Conservation (phyloP, 1,140 invertebrate species). For the Drosophila hydei region DNA sequence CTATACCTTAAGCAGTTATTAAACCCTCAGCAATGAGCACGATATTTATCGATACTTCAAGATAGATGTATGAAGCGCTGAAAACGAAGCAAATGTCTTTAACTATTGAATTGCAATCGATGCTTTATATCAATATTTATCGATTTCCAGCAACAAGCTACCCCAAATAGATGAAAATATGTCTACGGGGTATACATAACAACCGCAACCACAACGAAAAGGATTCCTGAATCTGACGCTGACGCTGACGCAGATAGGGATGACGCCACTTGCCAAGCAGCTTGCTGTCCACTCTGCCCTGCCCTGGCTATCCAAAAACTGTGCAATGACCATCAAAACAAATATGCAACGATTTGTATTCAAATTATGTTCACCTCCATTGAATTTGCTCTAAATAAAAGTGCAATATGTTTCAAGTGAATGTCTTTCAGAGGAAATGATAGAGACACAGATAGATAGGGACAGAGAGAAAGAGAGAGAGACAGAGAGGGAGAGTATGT, state of each 20-base stretch:
- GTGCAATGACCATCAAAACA: slow-evolving; percentile 40
- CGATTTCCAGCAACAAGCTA: not conserved
- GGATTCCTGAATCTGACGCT: not conserved
- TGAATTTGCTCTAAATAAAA: slow-evolving; percentile 4
- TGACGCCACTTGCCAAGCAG: slow-evolving; percentile 33
- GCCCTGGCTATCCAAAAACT: slow-evolving; percentile 6
- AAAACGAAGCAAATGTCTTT: no score
- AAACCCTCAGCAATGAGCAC: no score
- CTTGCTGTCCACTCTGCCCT: slow-evolving; percentile 3
- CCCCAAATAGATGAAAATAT: not conserved
- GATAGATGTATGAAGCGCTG: no score
- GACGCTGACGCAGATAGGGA: slow-evolving; percentile 15
- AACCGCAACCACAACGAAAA: not conserved
- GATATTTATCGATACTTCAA: no score
- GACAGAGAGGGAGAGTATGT: no score
- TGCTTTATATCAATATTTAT: not conserved
- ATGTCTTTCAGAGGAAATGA: not conserved
- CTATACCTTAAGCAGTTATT: no score
- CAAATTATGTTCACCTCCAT: slow-evolving; percentile 50
- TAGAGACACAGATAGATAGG: no score
- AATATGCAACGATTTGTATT: slow-evolving; percentile 62
- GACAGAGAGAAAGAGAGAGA: no score
- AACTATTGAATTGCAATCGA: no score
- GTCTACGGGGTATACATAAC: not conserved
- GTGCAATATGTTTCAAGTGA: slow-evolving; percentile 2